These are phyloP conservation scores for Melanaphis sacchari DNA, from an alignment of 1,140 invertebrate genomes.

Conservation along the genomic window DNA sequence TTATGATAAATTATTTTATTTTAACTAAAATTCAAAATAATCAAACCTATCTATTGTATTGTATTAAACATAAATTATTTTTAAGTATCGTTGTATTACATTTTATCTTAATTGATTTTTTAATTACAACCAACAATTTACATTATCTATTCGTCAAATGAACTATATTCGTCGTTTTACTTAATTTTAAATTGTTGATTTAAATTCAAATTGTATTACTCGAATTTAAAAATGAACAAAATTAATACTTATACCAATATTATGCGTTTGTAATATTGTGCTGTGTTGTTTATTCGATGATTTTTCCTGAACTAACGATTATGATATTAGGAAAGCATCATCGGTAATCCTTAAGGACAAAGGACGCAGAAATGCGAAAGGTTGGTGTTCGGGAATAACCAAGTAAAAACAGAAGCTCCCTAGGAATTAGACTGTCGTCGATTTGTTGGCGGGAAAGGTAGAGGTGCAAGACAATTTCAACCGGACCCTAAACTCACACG, in stretches of 20 bases:
- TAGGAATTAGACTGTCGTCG: constrained; percentile 46
- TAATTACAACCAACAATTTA: neutral
- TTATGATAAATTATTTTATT: neutral
- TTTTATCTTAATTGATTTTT: neutral
- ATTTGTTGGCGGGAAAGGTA: neutral
- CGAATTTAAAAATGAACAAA: neutral
- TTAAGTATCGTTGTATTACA: neutral
- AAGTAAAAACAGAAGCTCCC: constrained; percentile 35
- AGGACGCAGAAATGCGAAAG: neutral
- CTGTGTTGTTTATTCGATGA: neutral
- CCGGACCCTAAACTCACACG: neutral
- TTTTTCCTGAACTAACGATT: neutral
- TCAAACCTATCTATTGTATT: neutral
- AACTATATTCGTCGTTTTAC: neutral
- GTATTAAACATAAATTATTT: neutral
- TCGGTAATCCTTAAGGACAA: constrained; percentile 17
- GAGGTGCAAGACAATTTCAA: constrained; percentile 29
- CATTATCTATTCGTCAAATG: too few relatives aligned
- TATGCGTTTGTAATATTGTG: neutral
- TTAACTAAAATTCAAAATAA: neutral
- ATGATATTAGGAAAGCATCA: neutral
- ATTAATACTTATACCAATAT: neutral
- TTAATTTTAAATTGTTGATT: neutral
- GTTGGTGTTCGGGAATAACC: neutral
- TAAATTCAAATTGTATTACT: neutral